These are phyloP conservation scores for Argyresthia albistria DNA, from an alignment of 2,888 invertebrate genomes.

Conservation along the genomic window DNA sequence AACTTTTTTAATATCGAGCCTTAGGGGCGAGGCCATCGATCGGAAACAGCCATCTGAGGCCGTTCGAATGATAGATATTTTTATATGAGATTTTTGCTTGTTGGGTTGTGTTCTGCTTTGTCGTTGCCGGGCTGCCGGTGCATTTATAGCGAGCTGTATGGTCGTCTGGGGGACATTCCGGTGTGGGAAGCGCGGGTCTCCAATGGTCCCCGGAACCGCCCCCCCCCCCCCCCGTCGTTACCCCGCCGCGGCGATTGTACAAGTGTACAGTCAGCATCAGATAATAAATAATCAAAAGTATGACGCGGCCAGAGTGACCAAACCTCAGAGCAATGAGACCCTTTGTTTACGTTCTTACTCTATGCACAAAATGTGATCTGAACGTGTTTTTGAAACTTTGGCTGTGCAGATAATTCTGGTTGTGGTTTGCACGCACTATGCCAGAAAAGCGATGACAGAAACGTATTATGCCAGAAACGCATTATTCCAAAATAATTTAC, in stretches of 20 bases:
- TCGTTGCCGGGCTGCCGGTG: slow-evolving; percentile 29
- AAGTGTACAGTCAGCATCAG: slow-evolving; percentile 6
- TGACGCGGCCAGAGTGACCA: too few species aligned
- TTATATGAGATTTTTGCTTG: slow-evolving; percentile 43
- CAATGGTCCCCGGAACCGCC: not conserved
- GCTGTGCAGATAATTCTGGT: too few species aligned
- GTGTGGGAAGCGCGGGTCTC: slow-evolving; percentile 12
- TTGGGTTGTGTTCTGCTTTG: slow-evolving; percentile 30
- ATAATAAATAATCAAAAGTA: too few species aligned
- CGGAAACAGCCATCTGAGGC: slow-evolving; percentile 49
- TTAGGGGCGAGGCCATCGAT: slow-evolving; percentile 48
- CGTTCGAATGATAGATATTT: slow-evolving; percentile 47
- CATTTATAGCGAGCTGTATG: slow-evolving; percentile 51
- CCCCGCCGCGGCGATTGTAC: not conserved
- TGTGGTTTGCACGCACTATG: too few species aligned
- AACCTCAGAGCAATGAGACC: too few species aligned
- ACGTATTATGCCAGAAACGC: too few species aligned
- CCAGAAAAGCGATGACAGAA: too few species aligned
- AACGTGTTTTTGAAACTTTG: too few species aligned
- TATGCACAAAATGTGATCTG: too few species aligned
- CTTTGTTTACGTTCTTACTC: too few species aligned
- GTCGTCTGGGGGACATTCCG: slow-evolving; percentile 33
- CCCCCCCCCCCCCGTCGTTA: not conserved
- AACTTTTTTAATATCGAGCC: slow-evolving; percentile 67
- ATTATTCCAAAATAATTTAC: too few species aligned